Evolutionary conservation across 2,797 vertebrate species (phyloP), one percentile per base, ranked within the genome.

Genomic region (Aphelocoma californica): DNA sequence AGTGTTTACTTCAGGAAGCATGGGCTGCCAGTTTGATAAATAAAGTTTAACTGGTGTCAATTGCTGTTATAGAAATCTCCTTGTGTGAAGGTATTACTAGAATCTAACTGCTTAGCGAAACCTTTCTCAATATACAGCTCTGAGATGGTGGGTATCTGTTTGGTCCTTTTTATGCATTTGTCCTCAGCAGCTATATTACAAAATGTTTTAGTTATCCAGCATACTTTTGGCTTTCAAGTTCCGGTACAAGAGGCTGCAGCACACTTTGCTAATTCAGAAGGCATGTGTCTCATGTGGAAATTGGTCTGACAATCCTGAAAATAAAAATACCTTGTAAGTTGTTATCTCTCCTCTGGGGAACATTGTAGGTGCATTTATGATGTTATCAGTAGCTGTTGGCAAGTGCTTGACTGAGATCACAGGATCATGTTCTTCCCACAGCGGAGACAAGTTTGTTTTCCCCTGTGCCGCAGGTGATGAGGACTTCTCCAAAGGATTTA

Each of bases 1-100:
- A 28, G 18, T 96, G 81, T 96, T 97, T 94, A 86, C 57, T 96
- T 94, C 77, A 93, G 81, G 79, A 95, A 91, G 86, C 80, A 65
- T 81, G 23, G 51, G 91, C 71, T 44, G 51, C 65, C 73, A 87
- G 56, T 90, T 92, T 90, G 83, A 92, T 73, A 88, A 90, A 83
- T 91, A 60, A 83, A 87, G 32, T 74, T 90, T 91, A 91, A 50
- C 75, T 92, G 72, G 57, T 81, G n/a, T 79, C 56, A 45, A 61
- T 42, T 82, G 74, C 51, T 81, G 1, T 62, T 73, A 23, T 1
- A 45, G 80, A 82, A 75, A 47, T 60, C 25, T 84, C 40, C 44
- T 61, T 72, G 29, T 36, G 12, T 28, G 50, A 75, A 77, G 77
- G 14, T 32, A 25, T 62, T 40, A 12, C 36, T 67, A 19, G 56